Evolutionary conservation across 2,888 invertebrate species (phyloP).

Genomic region (Hymenopus coronatus): DNA sequence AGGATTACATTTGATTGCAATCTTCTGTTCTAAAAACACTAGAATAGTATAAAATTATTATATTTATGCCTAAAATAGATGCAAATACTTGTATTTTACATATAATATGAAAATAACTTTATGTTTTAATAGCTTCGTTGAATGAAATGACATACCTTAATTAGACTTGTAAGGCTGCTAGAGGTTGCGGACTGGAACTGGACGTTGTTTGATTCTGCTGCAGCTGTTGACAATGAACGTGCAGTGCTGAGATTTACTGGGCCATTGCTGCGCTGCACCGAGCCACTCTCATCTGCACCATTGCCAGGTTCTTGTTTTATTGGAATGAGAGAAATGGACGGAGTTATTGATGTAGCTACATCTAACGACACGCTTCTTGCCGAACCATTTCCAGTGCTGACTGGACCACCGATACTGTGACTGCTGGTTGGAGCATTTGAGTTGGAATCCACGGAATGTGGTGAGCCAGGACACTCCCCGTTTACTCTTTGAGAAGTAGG

Average conservation of each 20-base stretch:
- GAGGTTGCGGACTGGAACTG: conserved; percentile 57
- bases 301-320: conserved; percentile 62
- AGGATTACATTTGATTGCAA: background rate
- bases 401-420: conserved; percentile 10
- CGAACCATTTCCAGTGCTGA: conserved; percentile 38
- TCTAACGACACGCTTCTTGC: conserved; percentile 29
- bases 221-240: conserved; percentile 24
- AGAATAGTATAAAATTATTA: background rate
- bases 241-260: conserved; percentile 45
- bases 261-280: conserved; percentile 40
- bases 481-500: conserved; percentile 52
- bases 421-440: conserved; percentile 72
- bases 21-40: too few relatives aligned
- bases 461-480: conserved; percentile 57
- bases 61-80: background rate
- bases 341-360: conserved; percentile 65
- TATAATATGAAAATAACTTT: background rate
- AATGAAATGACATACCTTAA: conserved; percentile 56
- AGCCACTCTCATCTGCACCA: conserved; percentile 41
- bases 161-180: conserved; percentile 71
- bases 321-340: conserved; percentile 81
- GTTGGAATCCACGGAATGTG: conserved; percentile 78
- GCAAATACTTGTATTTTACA: background rate
- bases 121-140: too few relatives aligned
- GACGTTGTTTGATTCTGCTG: conserved; percentile 37